phyloP scores from a whole-genome alignment of 2,888 invertebrate species.

The Tetanocera ferruginea region DNA sequence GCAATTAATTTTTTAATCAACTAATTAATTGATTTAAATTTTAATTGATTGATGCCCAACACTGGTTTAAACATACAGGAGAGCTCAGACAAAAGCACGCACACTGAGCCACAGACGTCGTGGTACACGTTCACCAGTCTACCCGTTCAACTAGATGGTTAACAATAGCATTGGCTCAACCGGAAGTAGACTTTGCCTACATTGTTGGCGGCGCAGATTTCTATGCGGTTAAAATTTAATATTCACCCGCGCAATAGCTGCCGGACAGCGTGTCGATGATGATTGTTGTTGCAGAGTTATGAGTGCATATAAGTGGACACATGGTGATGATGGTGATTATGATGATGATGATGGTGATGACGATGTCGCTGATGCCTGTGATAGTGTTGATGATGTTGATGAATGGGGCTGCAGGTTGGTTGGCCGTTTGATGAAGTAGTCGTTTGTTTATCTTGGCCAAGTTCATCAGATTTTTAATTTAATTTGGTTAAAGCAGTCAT shows the following conservation, averaged over 20 bases:
- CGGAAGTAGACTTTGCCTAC: constrained; percentile 26
- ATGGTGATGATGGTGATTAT: not conserved
- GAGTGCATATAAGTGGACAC: not conserved
- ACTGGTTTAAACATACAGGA: not conserved
- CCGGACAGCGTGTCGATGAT: constrained; percentile 4
- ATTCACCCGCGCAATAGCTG: constrained; percentile 19
- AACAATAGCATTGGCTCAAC: not conserved
- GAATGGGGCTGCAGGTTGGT: too few species aligned
- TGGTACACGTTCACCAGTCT: not conserved
- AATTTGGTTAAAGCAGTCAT: too few species aligned
- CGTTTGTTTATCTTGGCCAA: too few species aligned
- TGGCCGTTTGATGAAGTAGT: too few species aligned
- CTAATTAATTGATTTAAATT: too few species aligned
- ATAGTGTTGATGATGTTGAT: not conserved
- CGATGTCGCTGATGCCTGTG: not conserved
- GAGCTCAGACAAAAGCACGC: constrained; percentile 10
- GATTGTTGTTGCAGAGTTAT: constrained; percentile 16
- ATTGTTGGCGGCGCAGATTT: constrained; percentile 29
- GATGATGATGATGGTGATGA: not conserved
- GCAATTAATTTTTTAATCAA: too few species aligned
- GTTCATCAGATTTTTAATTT: too few species aligned
- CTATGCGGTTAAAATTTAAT: constrained; percentile 33
- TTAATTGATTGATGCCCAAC: too few species aligned
- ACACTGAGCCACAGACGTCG: not conserved
- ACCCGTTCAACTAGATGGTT: not conserved